A percentile compares a stretch with the other conserved stretches of the same genome.
Evolutionary conservation across 1,140 invertebrate genomes (phyloP).

Genomic region (Diprion similis): DNA sequence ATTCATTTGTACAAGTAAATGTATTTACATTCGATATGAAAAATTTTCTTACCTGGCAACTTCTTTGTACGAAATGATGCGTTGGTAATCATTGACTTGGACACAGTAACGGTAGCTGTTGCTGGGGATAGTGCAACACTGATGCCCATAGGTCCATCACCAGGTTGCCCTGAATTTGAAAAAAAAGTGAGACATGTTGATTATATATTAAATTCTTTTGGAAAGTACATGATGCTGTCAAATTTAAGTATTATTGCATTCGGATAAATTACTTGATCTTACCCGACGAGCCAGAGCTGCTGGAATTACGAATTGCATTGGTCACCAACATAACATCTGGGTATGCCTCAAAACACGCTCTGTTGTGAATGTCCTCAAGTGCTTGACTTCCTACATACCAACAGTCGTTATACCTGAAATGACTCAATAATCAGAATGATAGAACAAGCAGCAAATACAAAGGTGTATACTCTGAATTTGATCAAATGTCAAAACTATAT

Average conservation of each 20-base stretch:
- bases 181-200: slow-evolving; percentile 11
- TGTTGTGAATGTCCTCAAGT: slow-evolving; percentile 83
- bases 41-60: slow-evolving; percentile 75
- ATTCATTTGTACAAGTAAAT: background rate
- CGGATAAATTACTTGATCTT: slow-evolving; percentile 24
- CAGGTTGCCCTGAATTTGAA: slow-evolving; percentile 68
- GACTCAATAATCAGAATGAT: slow-evolving; percentile 7
- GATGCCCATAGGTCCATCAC: slow-evolving; percentile 81
- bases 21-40: too few species aligned
- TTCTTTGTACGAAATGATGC: slow-evolving; percentile 96
- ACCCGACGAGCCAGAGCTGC: slow-evolving; percentile 76
- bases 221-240: slow-evolving; percentile 16
- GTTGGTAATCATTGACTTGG: slow-evolving; percentile 96
- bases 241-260: slow-evolving; percentile 7
- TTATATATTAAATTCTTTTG: background rate
- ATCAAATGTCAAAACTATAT: slow-evolving; percentile 9
- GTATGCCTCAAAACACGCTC: slow-evolving; percentile 87
- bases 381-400: slow-evolving; percentile 77
- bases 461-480: background rate
- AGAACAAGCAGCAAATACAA: background rate
- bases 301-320: slow-evolving; percentile 86
- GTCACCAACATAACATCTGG: slow-evolving; percentile 89
- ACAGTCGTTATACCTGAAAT: slow-evolving; percentile 72
- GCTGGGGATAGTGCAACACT: slow-evolving; percentile 80
- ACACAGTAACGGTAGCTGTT: slow-evolving; percentile 79